Evolutionary conservation across 2,888 invertebrate genomes (phyloP), one percentile per base, ranked within the genome.

Genomic region (Dendrolimus pini): DNA sequence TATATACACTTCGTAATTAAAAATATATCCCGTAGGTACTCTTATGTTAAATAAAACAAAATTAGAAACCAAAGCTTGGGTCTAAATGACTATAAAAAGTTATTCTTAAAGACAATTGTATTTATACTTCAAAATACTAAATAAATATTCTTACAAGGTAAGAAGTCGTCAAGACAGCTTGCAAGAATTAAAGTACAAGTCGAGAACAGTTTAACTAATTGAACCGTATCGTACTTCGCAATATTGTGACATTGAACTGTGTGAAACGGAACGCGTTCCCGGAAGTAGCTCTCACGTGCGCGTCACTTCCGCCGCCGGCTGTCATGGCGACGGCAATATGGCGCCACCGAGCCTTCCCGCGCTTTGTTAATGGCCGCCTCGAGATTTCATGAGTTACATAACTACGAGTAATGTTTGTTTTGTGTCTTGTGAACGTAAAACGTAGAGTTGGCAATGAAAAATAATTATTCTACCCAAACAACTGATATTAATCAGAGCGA

Each of bases 201-300:
- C 6, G 12, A 47, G 6, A 61, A 58, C 59, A 53, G 13, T 9
- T 52, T n/a, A 54, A 54, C 41, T 54, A 54, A 54, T 41, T 41
- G 41, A 30, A 54, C 41, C 41, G 30, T 41, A 18, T 8, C 54
- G 54, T 54, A 41, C 12, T 54, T 68, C 68, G 72, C 72, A 78
- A 81, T 79, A 80, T 81, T 79, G 74, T 85, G 84, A 86, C 85
- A 85, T 85, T 86, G 85, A 85, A 83, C 80, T 80, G 87, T 81
- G 85, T 85, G 80, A 78, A 86, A 84, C 85, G 86, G 86, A 85
- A 87, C 82, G 82, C 72, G 68, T 68, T 57, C 55, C 78, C 87
- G 89, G 89, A 89, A 86, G 83, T 74, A 74, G 74, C 78, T 78
- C 79, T 85, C 89, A 89, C 89, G 89, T 88, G 89, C 86, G 85